Conservation (phyloP, 2,113 vertebrate species). For the Eudorcas thomsonii region DNA sequence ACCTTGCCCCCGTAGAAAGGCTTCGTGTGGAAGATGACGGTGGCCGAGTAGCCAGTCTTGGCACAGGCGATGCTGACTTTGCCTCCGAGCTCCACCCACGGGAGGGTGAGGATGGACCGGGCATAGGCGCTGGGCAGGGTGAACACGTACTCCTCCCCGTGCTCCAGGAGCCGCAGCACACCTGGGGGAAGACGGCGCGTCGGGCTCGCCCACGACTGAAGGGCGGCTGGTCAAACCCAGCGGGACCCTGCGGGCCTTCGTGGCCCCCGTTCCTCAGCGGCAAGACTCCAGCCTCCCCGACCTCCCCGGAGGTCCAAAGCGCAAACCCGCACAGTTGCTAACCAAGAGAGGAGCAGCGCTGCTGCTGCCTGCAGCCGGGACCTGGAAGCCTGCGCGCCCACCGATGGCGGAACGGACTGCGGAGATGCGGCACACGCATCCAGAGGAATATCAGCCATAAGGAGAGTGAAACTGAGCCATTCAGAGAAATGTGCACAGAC, state of each 20-base stretch:
- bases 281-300: background rate
- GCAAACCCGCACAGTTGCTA: background rate
- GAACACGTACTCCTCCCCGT: constrained; percentile 94
- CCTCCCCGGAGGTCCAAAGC: background rate
- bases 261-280: background rate
- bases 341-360: background rate
- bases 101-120: constrained; percentile 96
- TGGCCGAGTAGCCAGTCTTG: constrained; percentile 92
- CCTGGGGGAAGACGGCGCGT: constrained; percentile 76
- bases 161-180: constrained; percentile 89
- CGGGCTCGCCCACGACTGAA: accelerated
- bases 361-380: background rate
- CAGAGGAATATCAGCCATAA: background rate
- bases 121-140: constrained; percentile 96
- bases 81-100: constrained; percentile 96
- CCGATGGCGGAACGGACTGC: background rate
- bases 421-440: background rate
- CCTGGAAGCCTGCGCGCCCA: background rate
- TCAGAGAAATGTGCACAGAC: background rate
- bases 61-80: constrained; percentile 93
- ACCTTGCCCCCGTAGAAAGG: constrained; percentile 97
- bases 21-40: constrained; percentile 95
- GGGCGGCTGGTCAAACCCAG: background rate
- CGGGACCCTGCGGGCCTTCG: background rate
- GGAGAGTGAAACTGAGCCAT: background rate